Conservation (phyloP, 2,888 invertebrate species). For the Trachelus stipa region DNA sequence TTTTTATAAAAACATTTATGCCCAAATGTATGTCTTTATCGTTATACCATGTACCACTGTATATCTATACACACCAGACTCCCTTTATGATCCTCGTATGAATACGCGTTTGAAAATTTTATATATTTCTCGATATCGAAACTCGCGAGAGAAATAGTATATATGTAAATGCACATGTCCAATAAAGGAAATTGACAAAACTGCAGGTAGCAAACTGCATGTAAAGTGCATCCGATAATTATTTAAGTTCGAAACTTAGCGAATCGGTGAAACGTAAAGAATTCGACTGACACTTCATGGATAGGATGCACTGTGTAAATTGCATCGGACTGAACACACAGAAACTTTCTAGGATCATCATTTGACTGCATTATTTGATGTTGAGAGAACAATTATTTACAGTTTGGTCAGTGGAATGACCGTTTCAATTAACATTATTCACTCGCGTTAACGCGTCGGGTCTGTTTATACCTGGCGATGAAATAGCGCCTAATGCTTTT, state of each 20-base stretch:
- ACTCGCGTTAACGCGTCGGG: constrained; percentile 6
- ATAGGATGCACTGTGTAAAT: not conserved
- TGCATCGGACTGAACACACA: not conserved
- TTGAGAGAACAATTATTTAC: constrained; percentile 27
- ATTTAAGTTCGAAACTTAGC: not conserved
- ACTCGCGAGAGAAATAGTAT: not conserved
- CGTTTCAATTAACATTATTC: constrained; percentile 35
- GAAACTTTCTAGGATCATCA: not conserved
- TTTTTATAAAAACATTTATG: not conserved
- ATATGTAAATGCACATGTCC: no score
- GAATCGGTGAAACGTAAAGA: not conserved
- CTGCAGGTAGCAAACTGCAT: not conserved
- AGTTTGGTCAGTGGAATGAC: constrained; percentile 19
- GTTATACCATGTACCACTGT: not conserved
- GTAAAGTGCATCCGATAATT: not conserved
- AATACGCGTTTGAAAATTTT: not conserved
- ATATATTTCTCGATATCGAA: not conserved
- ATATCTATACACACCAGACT: not conserved
- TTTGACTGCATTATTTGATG: constrained; percentile 26
- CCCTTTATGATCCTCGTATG: not conserved
- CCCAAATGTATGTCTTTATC: not conserved
- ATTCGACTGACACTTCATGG: not conserved
- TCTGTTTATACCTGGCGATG: constrained; percentile 4
- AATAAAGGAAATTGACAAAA: no score
- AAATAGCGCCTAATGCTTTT: constrained; percentile 25